Evolutionary conservation across 2,797 vertebrate genomes (phyloP), one percentile per base, ranked within the genome.

Genomic region (Orientallactaga sibirica): DNA sequence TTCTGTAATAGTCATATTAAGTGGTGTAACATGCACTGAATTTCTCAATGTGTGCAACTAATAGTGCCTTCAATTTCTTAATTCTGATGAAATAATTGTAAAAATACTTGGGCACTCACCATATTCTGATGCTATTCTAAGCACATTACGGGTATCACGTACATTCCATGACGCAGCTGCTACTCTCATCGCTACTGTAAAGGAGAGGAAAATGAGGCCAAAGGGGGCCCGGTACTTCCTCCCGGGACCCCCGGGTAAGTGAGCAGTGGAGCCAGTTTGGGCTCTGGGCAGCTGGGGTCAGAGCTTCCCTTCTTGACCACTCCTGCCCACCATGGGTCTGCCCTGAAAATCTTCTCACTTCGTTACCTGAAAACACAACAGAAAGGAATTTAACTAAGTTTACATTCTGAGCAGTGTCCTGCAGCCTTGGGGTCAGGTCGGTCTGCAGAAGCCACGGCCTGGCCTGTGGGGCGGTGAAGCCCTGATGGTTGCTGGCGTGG

Each of bases 11-110:
- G 61, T 84, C 58, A 66, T 29, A n/a, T 11, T 79, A 48, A 48
- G 48, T 48, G 10, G 48, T 48, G 10, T 48, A 2, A 48, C 48
- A 48, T 48, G 8, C 67, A 80, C 8, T 67, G 37, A 77, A 29
- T 73, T 90, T 92, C 33, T 61, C 43, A 41, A 22, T 29, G 67
- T 90, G 73, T 74, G 80, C 84, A 92, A 24, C 61, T 58, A 86
- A 88, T 41, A 66, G 48, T 71, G 19, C 66, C 81, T 3, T n/a
- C 71, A 85, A 80, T 4, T 20, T 52, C 62, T 83, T 80, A 27
- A 3, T 68, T 86, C 87, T 84, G 68, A 58, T 58, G 55, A 88
- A 88, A 66, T 78, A 71, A 90, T 62, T 41, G 76, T 33, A 79
- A 78, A 85, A 89, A 48, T 41, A 86, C 20, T 79, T 87, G 74